A percentile compares a stretch with the other conserved stretches of the same genome.
phyloP scores from a whole-genome alignment of 1,140 invertebrate genomes.

The Asobara japonica region DNA sequence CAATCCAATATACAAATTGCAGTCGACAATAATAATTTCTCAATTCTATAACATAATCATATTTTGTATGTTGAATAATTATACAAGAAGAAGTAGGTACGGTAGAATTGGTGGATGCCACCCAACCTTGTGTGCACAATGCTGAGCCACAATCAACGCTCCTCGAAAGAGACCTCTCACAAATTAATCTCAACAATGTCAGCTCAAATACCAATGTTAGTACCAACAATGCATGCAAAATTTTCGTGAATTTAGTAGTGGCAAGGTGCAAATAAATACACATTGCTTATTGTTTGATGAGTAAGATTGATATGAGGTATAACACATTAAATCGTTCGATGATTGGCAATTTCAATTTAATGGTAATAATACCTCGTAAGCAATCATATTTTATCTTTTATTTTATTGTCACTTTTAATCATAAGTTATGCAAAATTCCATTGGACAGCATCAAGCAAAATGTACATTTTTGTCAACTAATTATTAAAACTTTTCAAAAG shows the following conservation, averaged over 20 bases:
- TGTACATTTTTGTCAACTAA: neutral
- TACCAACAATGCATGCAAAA: constrained; percentile 47
- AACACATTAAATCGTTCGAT: too few species aligned
- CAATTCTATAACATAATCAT: constrained; percentile 23
- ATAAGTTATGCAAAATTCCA: neutral
- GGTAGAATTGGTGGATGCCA: constrained; percentile 61
- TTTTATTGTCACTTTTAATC: too few species aligned
- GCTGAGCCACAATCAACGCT: constrained; percentile 47
- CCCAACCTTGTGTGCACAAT: constrained; percentile 57
- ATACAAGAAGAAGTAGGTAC: constrained; percentile 58
- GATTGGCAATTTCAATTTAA: too few species aligned
- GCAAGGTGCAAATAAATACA: neutral
- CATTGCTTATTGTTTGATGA: too few species aligned
- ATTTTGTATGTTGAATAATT: constrained; percentile 56
- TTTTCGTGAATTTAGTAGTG: neutral
- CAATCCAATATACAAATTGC: too few species aligned
- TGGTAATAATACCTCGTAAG: too few species aligned
- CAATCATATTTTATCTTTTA: too few species aligned
- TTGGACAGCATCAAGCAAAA: neutral
- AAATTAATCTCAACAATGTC: constrained; percentile 56
- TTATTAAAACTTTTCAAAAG: constrained; percentile 54
- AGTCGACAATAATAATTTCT: too few species aligned
- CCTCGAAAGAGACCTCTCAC: constrained; percentile 54
- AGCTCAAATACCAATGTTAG: constrained; percentile 62
- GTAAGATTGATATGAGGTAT: too few species aligned